phyloP scores from a whole-genome alignment of 2,797 vertebrate genomes.

The Poecilia velifera region DNA sequence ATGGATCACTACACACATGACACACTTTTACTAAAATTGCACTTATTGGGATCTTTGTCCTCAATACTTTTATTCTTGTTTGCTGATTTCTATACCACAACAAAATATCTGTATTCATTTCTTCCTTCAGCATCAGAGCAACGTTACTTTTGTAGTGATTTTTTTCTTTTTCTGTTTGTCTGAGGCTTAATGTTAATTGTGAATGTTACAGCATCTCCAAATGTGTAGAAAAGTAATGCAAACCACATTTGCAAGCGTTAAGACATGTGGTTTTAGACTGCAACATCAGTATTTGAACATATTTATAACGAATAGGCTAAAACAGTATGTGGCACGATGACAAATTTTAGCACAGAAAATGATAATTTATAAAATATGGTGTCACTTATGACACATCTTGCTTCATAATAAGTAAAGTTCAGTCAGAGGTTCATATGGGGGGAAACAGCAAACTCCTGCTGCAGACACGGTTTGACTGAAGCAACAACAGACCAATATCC shows the following conservation, averaged over 20 bases:
- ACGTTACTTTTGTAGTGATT: background rate
- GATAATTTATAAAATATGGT: background rate
- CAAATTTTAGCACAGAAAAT: background rate
- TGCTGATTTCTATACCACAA: constrained; percentile 25
- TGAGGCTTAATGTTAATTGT: background rate
- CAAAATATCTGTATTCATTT: background rate
- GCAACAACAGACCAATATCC: background rate
- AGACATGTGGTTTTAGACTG: background rate
- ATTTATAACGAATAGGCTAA: background rate
- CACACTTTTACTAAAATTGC: constrained; percentile 59
- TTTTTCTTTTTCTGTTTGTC: background rate
- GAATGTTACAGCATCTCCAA: background rate
- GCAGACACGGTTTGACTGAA: background rate
- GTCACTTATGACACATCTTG: background rate
- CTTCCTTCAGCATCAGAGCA: background rate
- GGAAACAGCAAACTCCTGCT: background rate
- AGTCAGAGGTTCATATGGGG: background rate
- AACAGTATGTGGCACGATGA: background rate
- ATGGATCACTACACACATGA: constrained; percentile 38
- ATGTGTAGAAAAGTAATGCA: background rate
- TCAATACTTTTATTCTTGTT: constrained; percentile 36
- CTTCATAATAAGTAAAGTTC: background rate
- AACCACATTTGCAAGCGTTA: background rate
- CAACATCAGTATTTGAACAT: background rate
- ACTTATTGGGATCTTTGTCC: constrained; percentile 58